Evolutionary conservation across 2,797 vertebrate genomes (phyloP), one percentile per base, ranked within the genome.

Genomic region (Synaphobranchus kaupii): DNA sequence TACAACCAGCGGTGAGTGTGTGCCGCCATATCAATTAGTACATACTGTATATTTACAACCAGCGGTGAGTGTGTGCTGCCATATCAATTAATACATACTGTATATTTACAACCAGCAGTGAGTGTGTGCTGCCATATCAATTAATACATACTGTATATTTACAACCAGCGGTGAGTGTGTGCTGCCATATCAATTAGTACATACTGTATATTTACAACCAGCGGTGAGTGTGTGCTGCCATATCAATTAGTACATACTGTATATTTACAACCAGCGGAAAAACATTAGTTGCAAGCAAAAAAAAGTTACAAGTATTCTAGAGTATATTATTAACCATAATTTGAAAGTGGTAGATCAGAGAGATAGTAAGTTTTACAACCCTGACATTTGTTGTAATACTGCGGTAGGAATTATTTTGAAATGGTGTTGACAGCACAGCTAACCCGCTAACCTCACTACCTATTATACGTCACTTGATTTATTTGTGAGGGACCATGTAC

Each of bases 201-300:
- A n/a, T n/a, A n/a, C n/a, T n/a, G n/a, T n/a, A n/a, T n/a, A n/a
- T n/a, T n/a, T n/a, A n/a, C n/a, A n/a, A n/a, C n/a, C n/a, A n/a
- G n/a, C 0, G 95, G 96, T 96, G 68, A 92, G 80, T 68, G 25
- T 31, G 39, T 22, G n/a, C n/a, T n/a, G n/a, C n/a, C n/a, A n/a
- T n/a, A n/a, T n/a, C n/a, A n/a, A n/a, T n/a, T n/a, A n/a, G n/a
- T n/a, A n/a, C n/a, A n/a, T n/a, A n/a, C n/a, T n/a, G n/a, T 17
- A 39, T 73, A 31, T 39, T 34, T 31, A 13, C 31, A 76, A 25
- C 9, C 12, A 54, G 12, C 52, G 63, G 5, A 10, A 34, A 34
- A 76, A 4, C 3, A 39, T 76, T 47, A 9, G 73, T 78, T 78
- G 68, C 31, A 73, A 68, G n/a, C n/a, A 68, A 68, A 73, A 39